Evolutionary conservation across 2,113 vertebrate species (phyloP).

Genomic region (Odontophorus gujanensis): DNA sequence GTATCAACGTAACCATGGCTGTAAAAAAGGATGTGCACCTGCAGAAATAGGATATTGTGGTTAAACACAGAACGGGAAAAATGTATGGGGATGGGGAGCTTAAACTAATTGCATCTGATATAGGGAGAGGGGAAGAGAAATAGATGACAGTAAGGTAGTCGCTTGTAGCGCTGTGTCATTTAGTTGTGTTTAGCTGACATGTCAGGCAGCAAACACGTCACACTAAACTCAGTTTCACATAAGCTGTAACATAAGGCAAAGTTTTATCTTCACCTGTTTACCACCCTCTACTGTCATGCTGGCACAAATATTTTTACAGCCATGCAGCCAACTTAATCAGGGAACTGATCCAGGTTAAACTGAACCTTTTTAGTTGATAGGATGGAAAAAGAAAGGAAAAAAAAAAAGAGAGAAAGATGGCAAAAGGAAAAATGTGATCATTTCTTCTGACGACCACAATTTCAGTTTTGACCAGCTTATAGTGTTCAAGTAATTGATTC

Average conservation of each 20-base stretch:
- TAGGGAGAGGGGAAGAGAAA: accelerated
- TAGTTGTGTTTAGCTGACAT: not conserved
- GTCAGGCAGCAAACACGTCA: not conserved
- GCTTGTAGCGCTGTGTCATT: not conserved
- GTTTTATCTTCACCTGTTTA: not conserved
- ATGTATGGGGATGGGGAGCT: not conserved
- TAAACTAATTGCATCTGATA: not conserved
- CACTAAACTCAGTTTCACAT: not conserved
- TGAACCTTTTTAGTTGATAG: not conserved
- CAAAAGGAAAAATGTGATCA: not conserved
- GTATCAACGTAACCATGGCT: not conserved
- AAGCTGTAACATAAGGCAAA: not conserved
- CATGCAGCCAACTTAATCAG: accelerated
- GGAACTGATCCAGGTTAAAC: not conserved
- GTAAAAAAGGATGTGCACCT: slow-evolving; percentile 13
- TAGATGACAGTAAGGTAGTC: not conserved
- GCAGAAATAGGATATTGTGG: slow-evolving; percentile 61
- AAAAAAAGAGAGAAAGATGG: not conserved
- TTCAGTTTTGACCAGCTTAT: not conserved
- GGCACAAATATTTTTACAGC: not conserved
- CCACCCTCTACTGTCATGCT: not conserved
- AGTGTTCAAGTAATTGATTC: not conserved
- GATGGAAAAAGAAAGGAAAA: not conserved
- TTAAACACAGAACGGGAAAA: slow-evolving; percentile 26
- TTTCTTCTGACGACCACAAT: not conserved